A percentile compares a stretch with the other conserved stretches of the same genome.
These are phyloP conservation scores for Heliothis virescens DNA, from an alignment of 1,140 invertebrate species.

Conservation along the genomic window DNA sequence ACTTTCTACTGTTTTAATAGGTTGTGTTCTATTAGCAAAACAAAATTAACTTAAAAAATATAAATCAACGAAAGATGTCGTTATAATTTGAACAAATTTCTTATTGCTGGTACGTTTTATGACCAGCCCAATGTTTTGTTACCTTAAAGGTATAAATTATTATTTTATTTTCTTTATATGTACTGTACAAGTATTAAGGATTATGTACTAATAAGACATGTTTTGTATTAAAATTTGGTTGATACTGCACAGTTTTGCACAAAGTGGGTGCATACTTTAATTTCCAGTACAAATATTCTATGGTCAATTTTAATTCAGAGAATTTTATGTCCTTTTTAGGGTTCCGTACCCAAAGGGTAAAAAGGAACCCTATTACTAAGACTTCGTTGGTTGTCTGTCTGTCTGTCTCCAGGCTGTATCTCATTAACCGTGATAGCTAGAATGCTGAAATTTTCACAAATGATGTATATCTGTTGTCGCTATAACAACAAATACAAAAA, in stretches of 20 bases:
- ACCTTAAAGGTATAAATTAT: conserved; percentile 41
- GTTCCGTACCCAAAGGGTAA: too few relatives aligned
- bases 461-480: too few relatives aligned
- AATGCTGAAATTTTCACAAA: too few relatives aligned
- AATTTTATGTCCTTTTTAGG: too few relatives aligned
- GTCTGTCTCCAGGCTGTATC: too few relatives aligned
- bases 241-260: conserved; percentile 19
- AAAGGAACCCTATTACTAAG: too few relatives aligned
- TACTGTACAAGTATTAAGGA: neutral
- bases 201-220: neutral
- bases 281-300: too few relatives aligned
- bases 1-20: neutral
- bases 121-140: conserved; percentile 5
- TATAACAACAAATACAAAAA: too few relatives aligned
- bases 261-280: too few relatives aligned
- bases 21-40: neutral
- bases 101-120: conserved; percentile 18
- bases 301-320: too few relatives aligned
- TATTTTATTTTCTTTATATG: neutral
- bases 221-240: conserved; percentile 8
- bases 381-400: too few relatives aligned
- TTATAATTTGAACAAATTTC: conserved; percentile 30
- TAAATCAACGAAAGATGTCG: conserved; percentile 6
- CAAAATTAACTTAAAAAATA: conserved; percentile 3
- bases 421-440: too few relatives aligned